Conservation (phyloP, 2,113 vertebrate species). For the Ceuthmochares aereus region DNA sequence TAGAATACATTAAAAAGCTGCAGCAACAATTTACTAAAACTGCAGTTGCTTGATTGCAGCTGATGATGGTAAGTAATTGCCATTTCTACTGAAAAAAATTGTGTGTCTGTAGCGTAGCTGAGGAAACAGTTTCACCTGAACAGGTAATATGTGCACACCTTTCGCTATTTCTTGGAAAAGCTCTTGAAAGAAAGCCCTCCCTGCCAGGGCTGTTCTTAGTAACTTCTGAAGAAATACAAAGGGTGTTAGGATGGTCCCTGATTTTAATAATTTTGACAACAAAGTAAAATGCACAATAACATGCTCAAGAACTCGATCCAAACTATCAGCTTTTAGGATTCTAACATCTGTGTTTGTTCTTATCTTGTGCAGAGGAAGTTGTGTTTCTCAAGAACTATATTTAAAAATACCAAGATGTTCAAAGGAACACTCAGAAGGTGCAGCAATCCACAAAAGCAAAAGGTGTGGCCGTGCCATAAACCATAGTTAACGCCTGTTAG, state of each 20-base stretch:
- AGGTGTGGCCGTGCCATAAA: neutral
- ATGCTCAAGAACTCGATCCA: neutral
- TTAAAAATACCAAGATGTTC: neutral
- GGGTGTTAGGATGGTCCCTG: neutral
- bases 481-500: accelerated
- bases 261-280: neutral
- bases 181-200: neutral
- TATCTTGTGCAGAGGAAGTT: neutral
- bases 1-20: neutral
- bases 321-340: neutral
- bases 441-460: neutral
- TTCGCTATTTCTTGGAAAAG: neutral
- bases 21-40: neutral
- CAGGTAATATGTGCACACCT: accelerated
- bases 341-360: neutral
- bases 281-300: neutral
- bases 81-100: neutral
- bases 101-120: neutral
- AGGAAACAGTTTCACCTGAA: neutral
- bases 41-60: neutral
- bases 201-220: neutral
- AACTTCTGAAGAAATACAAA: neutral
- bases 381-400: neutral
- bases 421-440: neutral
- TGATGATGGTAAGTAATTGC: neutral